Evolutionary conservation across 2,888 invertebrate species (phyloP), one percentile per base, ranked within the genome.

Genomic region (Brenthis ino): DNA sequence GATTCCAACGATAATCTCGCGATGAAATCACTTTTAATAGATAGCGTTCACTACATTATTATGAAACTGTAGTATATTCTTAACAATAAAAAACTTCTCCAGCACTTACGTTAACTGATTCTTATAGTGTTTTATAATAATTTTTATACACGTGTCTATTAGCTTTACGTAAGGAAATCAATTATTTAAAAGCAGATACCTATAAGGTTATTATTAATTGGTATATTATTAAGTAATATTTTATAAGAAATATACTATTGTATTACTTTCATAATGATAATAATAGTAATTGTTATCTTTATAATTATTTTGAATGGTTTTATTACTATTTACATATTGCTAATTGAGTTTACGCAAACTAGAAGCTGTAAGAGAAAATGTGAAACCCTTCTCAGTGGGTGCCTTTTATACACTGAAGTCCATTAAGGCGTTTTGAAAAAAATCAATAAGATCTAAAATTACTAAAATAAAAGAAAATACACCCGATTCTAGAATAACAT

Each of bases 401-500:
- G 68, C 61, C 70, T 71, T 65, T 48, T 55, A 72, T 64, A 58
- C 66, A 68, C 75, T 76, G 68, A 70, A 76, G 70, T 79, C 77
- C 77, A 83, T 83, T 82, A 78, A 79, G 82, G 56, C 81, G 77
- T 86, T 86, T 82, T 8, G 37, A 81, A 77, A 77, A 77, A 77
- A 80, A 68, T 72, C 68, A 75, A 77, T 77, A 77, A 76, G 76
- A 80, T 86, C 84, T 89, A 84, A 86, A 82, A 85, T 87, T 90
- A 87, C 89, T 72, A 75, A 85, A 86, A 85, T 85, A 84, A 86
- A 86, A 81, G 80, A 83, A 86, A 88, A 81, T 83, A 84, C 88
- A 91, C 84, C 74, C 74, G 81, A 88, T 81, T 84, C 85, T 85
- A 80, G 76, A 86, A 86, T 82, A 89, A 89, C 88, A 88, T 77